Evolutionary conservation across 1,140 invertebrate genomes (phyloP).

Genomic region (Caerostris darwini): DNA sequence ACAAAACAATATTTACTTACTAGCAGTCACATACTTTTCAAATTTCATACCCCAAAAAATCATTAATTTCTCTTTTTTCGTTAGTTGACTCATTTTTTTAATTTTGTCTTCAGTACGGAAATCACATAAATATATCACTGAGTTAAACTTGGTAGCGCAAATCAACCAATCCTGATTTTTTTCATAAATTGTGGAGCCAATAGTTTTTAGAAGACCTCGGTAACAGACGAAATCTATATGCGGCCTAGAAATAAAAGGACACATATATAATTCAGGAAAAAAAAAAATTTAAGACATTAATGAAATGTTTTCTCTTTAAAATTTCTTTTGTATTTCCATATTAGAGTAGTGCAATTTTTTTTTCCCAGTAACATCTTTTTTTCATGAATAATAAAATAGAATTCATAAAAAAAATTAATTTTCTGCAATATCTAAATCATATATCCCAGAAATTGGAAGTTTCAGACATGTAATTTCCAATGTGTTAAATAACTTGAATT

Average conservation of each 20-base stretch:
- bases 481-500: too few species aligned
- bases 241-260: slow-evolving; percentile 79
- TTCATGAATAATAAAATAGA: too few species aligned
- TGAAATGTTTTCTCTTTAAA: too few species aligned
- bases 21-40: slow-evolving; percentile 88
- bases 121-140: slow-evolving; percentile 88
- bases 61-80: slow-evolving; percentile 84
- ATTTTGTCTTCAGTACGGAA: slow-evolving; percentile 85
- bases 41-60: slow-evolving; percentile 91
- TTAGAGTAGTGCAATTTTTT: too few species aligned
- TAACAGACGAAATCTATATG: slow-evolving; percentile 87
- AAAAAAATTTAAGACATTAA: not conserved
- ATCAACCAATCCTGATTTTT: slow-evolving; percentile 86
- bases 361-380: too few species aligned
- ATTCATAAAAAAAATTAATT: too few species aligned
- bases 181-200: slow-evolving; percentile 88
- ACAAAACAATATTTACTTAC: slow-evolving; percentile 80
- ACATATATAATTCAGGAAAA: too few species aligned
- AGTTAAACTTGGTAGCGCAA: slow-evolving; percentile 85
- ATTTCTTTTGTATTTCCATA: too few species aligned
- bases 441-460: too few species aligned
- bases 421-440: too few species aligned
- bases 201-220: slow-evolving; percentile 86
- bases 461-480: too few species aligned
- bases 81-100: slow-evolving; percentile 81